Evolutionary conservation across 2,888 invertebrate species (phyloP).

Genomic region (Phytoseiulus persimilis): DNA sequence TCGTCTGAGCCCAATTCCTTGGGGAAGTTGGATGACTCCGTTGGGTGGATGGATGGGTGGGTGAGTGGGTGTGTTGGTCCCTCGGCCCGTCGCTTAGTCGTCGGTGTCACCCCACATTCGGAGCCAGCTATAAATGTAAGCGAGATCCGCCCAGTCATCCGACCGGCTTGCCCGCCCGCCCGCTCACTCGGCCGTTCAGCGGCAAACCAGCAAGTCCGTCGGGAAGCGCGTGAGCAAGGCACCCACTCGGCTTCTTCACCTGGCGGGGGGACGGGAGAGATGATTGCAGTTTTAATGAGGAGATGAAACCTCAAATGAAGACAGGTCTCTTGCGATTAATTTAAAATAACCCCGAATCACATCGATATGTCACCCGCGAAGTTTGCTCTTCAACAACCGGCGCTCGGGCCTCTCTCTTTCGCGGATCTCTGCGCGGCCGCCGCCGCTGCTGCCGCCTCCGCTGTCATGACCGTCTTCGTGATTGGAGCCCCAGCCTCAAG

Average conservation of each 20-base stretch:
- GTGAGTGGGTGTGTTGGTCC: background rate
- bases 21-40: background rate
- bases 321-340: background rate
- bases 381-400: background rate
- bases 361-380: background rate
- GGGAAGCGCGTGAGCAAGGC: background rate
- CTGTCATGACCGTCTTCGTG: background rate
- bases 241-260: background rate
- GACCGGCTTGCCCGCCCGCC: background rate
- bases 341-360: background rate
- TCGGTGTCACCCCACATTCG: background rate
- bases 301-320: background rate
- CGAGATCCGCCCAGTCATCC: constrained; percentile 5
- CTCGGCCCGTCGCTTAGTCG: background rate
- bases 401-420: background rate
- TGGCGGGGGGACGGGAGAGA: background rate
- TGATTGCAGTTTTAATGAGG: background rate
- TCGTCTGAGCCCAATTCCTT: background rate
- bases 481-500: background rate
- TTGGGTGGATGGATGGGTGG: background rate
- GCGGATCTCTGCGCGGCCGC: too few species aligned
- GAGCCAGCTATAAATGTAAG: background rate
- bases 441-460: too few species aligned
- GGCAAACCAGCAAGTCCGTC: background rate
- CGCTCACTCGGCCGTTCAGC: too few species aligned